Evolutionary conservation across 2,113 vertebrate genomes (phyloP), one percentile per base, ranked within the genome.

Genomic region (Cryptoleucopteryx plumbea): DNA sequence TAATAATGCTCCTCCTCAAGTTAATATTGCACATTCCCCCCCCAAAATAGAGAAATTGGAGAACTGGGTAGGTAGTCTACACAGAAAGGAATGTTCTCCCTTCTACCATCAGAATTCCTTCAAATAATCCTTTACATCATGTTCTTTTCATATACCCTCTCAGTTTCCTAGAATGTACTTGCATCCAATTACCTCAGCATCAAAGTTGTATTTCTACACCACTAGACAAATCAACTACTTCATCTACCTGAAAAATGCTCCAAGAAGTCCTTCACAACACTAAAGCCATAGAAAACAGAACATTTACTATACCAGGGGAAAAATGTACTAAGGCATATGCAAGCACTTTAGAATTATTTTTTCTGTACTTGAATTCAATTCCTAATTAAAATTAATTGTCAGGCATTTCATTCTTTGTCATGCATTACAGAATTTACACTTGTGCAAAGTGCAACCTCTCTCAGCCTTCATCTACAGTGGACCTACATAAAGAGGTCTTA

Each of bases 241-340:
- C 1, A 58, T 42, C 62, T n/a, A 45, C 18, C 43, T 78, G 47
- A 34, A 68, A 73, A 86, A 75, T 6, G 8, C 31, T 58, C 6
- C 2, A 67, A 59, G 18, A 26, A 18, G 21, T 40, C 38, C 38
- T 66, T 86, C 26, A 40, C 45, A 79, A 56, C 17, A 38, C 25
- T 48, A 58, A 66, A 70, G 23, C 7, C 82, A 80, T 0, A 56
- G 25, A 66, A 89, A 65, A 82, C 14, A 68, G 17, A 91, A 47
- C 11, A 16, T 23, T 21, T 31, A 18, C 7, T 40, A 16, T 4
- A 23, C 0, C 4, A 2, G 11, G 8, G 27, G 22, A 8, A 5
- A 34, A 86, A 79, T 1, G 5, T 13, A 26, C 43, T 68, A 23
- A 4, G 3, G 31, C 16, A 42, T n/a, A 70, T 12, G 2, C 8